Conservation (phyloP, 2,888 invertebrate species). For the Aleiodes testaceus region DNA sequence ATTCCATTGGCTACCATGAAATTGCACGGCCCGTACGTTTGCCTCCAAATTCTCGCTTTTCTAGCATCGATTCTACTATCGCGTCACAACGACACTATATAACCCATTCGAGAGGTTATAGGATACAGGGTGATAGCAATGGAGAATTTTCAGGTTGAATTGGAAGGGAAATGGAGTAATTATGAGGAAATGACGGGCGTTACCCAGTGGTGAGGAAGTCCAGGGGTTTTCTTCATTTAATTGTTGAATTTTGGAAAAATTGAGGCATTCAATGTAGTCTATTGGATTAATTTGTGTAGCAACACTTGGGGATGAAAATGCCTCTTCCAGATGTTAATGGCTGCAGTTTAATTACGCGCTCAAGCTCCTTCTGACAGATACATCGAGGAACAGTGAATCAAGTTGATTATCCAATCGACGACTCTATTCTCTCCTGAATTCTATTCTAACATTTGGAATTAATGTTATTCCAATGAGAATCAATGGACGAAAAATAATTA, state of each 20-base stretch:
- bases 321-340: slow-evolving; percentile 64
- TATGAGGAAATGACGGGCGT: slow-evolving; percentile 72
- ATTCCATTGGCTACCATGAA: slow-evolving; percentile 51
- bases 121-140: neutral
- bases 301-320: slow-evolving; percentile 47
- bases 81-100: slow-evolving; percentile 37
- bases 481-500: no score
- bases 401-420: slow-evolving; percentile 44
- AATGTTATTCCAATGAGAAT: slow-evolving; percentile 60
- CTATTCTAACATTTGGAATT: slow-evolving; percentile 56
- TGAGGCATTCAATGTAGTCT: no score
- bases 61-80: slow-evolving; percentile 65
- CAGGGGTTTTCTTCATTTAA: slow-evolving; percentile 52
- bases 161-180: slow-evolving; percentile 69
- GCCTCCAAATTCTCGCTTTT: slow-evolving; percentile 62
- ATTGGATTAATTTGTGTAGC: slow-evolving; percentile 2
- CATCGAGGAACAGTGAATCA: slow-evolving; percentile 46
- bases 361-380: slow-evolving; percentile 59
- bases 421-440: slow-evolving; percentile 41
- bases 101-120: no score
- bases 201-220: slow-evolving; percentile 65
- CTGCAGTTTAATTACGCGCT: slow-evolving; percentile 64
- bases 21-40: slow-evolving; percentile 48
- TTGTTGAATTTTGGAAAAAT: neutral
- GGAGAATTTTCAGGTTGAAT: slow-evolving; percentile 34